Conservation (phyloP, 2,888 invertebrate genomes). For the Zygothrica quintamaculata region DNA sequence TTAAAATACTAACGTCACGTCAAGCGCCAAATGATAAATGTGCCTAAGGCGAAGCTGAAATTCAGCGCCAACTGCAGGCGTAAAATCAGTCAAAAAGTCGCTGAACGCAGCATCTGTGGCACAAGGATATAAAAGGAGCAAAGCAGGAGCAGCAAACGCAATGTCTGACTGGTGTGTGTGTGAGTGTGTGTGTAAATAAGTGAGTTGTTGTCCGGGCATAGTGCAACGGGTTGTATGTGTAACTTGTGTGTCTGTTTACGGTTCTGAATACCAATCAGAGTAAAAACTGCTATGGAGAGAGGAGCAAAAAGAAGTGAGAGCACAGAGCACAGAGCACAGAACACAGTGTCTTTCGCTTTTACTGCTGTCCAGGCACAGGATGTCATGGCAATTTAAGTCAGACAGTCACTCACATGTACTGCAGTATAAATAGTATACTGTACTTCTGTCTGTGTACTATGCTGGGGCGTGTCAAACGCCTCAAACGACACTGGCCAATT, state of each 20-base stretch:
- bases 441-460: no score
- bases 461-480: slow-evolving; percentile 54
- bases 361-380: slow-evolving; percentile 54
- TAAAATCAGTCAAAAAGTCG: slow-evolving; percentile 48
- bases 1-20: slow-evolving; percentile 81
- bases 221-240: slow-evolving; percentile 47
- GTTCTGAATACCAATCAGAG: slow-evolving; percentile 68
- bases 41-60: slow-evolving; percentile 60
- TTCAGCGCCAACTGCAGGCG: slow-evolving; percentile 52
- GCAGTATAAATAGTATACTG: slow-evolving; percentile 40
- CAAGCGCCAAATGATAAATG: slow-evolving; percentile 79
- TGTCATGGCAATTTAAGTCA: slow-evolving; percentile 82
- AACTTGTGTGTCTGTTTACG: slow-evolving; percentile 33
- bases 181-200: slow-evolving; percentile 56
- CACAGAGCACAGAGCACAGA: no score
- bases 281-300: slow-evolving; percentile 54
- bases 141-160: slow-evolving; percentile 50
- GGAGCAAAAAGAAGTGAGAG: no score
- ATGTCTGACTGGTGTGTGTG: slow-evolving; percentile 48
- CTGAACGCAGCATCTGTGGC: slow-evolving; percentile 18
- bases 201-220: slow-evolving; percentile 53
- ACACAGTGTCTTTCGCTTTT: no score
- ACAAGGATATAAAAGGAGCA: slow-evolving; percentile 34
- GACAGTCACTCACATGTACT: slow-evolving; percentile 65
- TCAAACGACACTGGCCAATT: slow-evolving; percentile 47